Conservation (phyloP, 2,888 invertebrate species). For the Saturnia pavonia region DNA sequence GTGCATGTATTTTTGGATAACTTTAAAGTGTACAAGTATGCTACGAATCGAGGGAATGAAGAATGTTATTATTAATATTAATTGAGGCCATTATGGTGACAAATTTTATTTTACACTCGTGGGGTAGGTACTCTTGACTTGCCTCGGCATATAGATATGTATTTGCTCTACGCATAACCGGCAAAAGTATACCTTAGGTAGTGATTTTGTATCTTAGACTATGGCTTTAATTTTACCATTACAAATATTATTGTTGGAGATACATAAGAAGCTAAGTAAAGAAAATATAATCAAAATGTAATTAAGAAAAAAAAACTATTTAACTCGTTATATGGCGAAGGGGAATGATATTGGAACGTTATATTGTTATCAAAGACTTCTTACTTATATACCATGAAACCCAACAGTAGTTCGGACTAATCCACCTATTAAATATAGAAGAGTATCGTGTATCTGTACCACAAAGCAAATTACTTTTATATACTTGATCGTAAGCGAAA, state of each 20-base stretch:
- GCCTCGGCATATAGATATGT: too few relatives aligned
- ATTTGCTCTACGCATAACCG: too few relatives aligned
- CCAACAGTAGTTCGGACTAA: conserved; percentile 12
- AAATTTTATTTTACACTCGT: too few relatives aligned
- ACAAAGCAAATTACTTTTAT: conserved; percentile 36
- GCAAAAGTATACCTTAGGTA: too few relatives aligned
- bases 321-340: background rate
- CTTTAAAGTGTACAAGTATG: too few relatives aligned
- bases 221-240: background rate
- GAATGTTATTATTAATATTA: too few relatives aligned
- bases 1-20: too few relatives aligned
- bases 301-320: background rate
- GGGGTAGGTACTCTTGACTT: too few relatives aligned
- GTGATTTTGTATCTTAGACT: background rate
- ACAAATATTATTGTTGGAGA: background rate
- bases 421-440: conserved; percentile 7
- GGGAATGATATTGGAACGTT: background rate
- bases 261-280: background rate
- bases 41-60: too few relatives aligned
- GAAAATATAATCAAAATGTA: background rate
- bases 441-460: conserved; percentile 17
- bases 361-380: background rate
- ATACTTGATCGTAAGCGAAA: conserved; percentile 37
- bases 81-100: too few relatives aligned
- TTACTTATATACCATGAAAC: background rate